A percentile compares a stretch with the other conserved stretches of the same genome.
Conservation (phyloP, 1,140 invertebrate genomes). For the Hycleus phaleratus region DNA sequence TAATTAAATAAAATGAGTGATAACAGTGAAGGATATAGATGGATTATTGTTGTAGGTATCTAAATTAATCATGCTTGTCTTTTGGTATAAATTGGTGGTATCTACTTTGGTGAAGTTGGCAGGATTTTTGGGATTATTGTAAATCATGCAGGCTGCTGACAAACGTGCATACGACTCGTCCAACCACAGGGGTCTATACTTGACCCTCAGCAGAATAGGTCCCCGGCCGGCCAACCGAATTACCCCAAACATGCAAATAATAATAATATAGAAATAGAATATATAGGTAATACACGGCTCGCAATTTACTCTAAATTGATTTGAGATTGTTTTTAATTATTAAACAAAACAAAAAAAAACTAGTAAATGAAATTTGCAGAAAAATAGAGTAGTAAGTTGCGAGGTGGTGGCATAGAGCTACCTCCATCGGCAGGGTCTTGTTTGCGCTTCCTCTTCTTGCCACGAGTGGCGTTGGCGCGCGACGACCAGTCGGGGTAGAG, state of each 20-base stretch:
- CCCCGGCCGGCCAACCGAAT: slow-evolving; percentile 37
- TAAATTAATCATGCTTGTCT: not conserved
- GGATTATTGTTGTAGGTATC: not conserved
- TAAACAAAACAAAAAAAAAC: not conserved
- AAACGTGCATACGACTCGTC: slow-evolving; percentile 34
- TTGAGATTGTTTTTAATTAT: not conserved
- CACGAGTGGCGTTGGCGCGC: slow-evolving; percentile 93
- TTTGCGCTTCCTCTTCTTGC: slow-evolving; percentile 99
- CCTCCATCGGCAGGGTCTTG: slow-evolving; percentile 95
- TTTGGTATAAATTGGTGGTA: too few relatives aligned
- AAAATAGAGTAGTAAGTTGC: slow-evolving; percentile 23
- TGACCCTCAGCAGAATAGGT: slow-evolving; percentile 39
- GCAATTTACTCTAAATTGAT: slow-evolving; percentile 26
- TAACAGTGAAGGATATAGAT: not conserved
- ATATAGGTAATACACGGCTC: slow-evolving; percentile 29
- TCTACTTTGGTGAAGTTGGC: too few relatives aligned
- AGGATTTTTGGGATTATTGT: too few relatives aligned
- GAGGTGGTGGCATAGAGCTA: slow-evolving; percentile 42
- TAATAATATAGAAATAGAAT: slow-evolving; percentile 20
- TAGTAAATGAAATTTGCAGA: not conserved
- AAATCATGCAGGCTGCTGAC: slow-evolving; percentile 31
- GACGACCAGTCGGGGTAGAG: slow-evolving; percentile 98
- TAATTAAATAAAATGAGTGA: not conserved
- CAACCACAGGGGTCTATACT: slow-evolving; percentile 27
- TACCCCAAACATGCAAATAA: slow-evolving; percentile 40